A percentile compares a stretch with the other conserved stretches of the same genome.
Evolutionary conservation across 1,140 invertebrate genomes (phyloP).

Genomic region (Zaprionus kolodkinae): DNA sequence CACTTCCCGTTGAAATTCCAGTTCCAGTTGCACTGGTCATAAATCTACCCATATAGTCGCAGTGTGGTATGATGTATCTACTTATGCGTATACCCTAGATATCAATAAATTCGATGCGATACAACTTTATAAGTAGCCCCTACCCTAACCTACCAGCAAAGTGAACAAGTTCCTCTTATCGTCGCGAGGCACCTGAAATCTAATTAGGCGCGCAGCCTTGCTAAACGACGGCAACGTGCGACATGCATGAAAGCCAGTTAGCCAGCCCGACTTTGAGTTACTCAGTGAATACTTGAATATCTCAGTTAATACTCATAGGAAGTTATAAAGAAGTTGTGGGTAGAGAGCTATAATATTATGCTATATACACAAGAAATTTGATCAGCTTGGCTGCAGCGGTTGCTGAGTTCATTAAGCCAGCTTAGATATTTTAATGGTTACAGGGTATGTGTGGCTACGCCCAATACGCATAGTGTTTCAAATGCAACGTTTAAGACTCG

Average conservation of each 20-base stretch:
- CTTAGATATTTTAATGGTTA: not conserved
- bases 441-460: slow-evolving; percentile 21
- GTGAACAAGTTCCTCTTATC: not conserved
- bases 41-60: slow-evolving; percentile 25
- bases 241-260: not conserved
- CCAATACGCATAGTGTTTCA: slow-evolving; percentile 47
- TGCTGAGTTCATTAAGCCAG: not conserved
- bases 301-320: not conserved
- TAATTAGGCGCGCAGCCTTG: slow-evolving; percentile 52
- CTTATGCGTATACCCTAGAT: slow-evolving; percentile 7
- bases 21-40: slow-evolving; percentile 26
- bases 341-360: not conserved
- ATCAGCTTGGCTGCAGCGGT: not conserved
- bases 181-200: slow-evolving; percentile 14
- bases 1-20: slow-evolving; percentile 24
- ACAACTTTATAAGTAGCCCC: not conserved
- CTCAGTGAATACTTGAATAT: not conserved
- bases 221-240: slow-evolving; percentile 45
- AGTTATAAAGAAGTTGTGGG: not conserved
- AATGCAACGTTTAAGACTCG: slow-evolving; percentile 64
- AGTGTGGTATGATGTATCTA: slow-evolving; percentile 5
- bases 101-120: slow-evolving; percentile 14
- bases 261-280: not conserved
- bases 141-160: too few relatives aligned
- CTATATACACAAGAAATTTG: slow-evolving; percentile 27